These are phyloP conservation scores for Hypena proboscidalis DNA, from an alignment of 2,888 invertebrate genomes.

Conservation along the genomic window DNA sequence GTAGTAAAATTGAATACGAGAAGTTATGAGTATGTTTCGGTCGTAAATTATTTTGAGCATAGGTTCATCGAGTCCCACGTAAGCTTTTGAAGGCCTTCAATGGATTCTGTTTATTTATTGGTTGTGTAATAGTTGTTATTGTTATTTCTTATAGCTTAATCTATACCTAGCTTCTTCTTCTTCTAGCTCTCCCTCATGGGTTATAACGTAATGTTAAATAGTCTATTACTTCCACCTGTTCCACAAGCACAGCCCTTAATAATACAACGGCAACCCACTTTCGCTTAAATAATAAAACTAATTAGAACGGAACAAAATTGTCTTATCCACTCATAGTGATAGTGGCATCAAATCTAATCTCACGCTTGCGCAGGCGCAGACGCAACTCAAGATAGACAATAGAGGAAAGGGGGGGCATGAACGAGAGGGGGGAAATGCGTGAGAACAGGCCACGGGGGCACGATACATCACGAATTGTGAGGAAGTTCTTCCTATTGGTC, in stretches of 20 bases:
- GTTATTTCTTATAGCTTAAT: too few relatives aligned
- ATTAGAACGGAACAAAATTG: constrained; percentile 50
- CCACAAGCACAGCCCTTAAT: constrained; percentile 21
- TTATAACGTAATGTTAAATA: too few relatives aligned
- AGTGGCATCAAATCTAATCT: constrained; percentile 46
- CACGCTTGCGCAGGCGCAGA: constrained; percentile 46
- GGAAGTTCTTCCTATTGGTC: constrained; percentile 44
- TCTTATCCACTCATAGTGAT: constrained; percentile 41
- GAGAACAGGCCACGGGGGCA: constrained; percentile 62
- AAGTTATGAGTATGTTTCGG: too few relatives aligned
- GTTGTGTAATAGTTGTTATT: too few relatives aligned
- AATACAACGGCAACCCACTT: constrained; percentile 40
- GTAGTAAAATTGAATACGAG: too few relatives aligned
- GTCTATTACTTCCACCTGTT: not conserved
- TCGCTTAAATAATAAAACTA: constrained; percentile 44
- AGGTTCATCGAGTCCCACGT: not conserved
- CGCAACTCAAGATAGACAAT: constrained; percentile 43
- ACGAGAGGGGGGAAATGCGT: constrained; percentile 42
- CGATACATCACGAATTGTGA: constrained; percentile 46
- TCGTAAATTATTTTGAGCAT: too few relatives aligned
- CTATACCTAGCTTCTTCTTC: too few relatives aligned
- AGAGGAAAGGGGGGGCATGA: constrained; percentile 20
- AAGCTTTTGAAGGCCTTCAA: not conserved
- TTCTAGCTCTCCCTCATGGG: too few relatives aligned
- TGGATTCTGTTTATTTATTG: too few relatives aligned